Base-by-base conservation (phyloP, 2,888 invertebrate species). In the Portevinia maculata region DNA sequence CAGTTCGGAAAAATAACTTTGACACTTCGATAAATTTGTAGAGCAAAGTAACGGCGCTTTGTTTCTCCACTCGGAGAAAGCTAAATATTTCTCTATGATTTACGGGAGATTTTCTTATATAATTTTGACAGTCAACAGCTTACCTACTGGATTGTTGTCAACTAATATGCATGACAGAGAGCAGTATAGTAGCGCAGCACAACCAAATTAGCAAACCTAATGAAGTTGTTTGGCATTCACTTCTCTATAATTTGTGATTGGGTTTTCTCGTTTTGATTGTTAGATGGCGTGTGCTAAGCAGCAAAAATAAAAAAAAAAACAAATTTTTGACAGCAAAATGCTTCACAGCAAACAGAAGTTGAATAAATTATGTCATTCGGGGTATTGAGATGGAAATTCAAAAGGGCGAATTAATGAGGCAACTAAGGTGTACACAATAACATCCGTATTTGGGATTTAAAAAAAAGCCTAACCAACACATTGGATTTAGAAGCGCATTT, bases 161-260 rank as follows among this genome's bases (percentile, higher is more conserved):
- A 13, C 24, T 57, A 65, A 64, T 73, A 64, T 64, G 19, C 64
- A 74, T 28, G 53, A 62, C 53, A 71, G 60, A 53, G 5, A 21
- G 9, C 11, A 44, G 44, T 11, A 41, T 7, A 41, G 21, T 21
- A 17, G 19, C 19, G 15, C 74, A 11, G 55, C 64, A 60, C 53
- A 62, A n/a, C n/a, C n/a, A 48, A 75, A 75, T 75, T 75, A 75
- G 65, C 75, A 75, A 75, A 75, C 37, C 75, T 67, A 75, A 75
- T 75, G 67, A 67, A 60, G 67, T 60, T 46, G 59, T 60, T 67
- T 44, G 75, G 41, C 75, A 67, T 30, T 57, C 34, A 19, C 24
- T 53, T 46, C 15, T 7, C 1, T 46, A 44, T 17, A 21, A 24
- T 24, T n/a, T 39, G n/a, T 52, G 59, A 15, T 37, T 59, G 57